Evolutionary conservation across 2,797 vertebrate species (phyloP).

Genomic region (Acipenser transmontanus): DNA sequence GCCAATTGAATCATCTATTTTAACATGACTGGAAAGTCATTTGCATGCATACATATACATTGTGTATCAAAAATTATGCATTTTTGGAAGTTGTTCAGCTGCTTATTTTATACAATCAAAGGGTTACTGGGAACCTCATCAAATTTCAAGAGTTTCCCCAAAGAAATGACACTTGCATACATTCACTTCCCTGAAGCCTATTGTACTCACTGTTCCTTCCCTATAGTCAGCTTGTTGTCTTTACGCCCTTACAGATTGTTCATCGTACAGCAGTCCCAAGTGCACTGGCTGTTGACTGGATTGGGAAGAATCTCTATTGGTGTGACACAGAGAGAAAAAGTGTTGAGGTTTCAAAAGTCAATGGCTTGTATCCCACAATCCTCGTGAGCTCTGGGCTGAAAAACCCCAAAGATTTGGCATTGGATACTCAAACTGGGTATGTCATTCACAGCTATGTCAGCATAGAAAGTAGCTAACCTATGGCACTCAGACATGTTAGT

Average conservation of each 20-base stretch:
- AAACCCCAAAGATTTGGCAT: slow-evolving; percentile 79
- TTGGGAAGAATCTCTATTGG: slow-evolving; percentile 98
- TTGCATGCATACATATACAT: no score
- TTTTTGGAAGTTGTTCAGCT: neutral
- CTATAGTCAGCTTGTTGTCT: slow-evolving; percentile 17
- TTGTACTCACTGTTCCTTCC: slow-evolving; percentile 2
- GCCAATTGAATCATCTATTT: no score
- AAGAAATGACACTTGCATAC: neutral
- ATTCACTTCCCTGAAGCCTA: neutral
- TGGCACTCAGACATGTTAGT: neutral
- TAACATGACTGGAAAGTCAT: no score
- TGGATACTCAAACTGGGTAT: slow-evolving; percentile 88
- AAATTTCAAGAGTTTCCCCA: neutral
- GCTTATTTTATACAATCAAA: neutral
- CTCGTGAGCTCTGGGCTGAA: slow-evolving; percentile 82
- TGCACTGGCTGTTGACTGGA: slow-evolving; percentile 91
- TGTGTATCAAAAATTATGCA: no score
- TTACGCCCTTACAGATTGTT: slow-evolving; percentile 69
- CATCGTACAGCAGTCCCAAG: slow-evolving; percentile 91
- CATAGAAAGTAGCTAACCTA: no score
- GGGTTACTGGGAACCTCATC: no score
- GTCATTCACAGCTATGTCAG: slow-evolving; percentile 14
- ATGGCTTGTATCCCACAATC: slow-evolving; percentile 85
- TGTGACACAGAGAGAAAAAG: slow-evolving; percentile 88
- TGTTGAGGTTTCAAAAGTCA: slow-evolving; percentile 93